A percentile compares a stretch with the other conserved stretches of the same genome.
Evolutionary conservation across 1,140 invertebrate genomes (phyloP).

Genomic region (Calephelis virginiensis): DNA sequence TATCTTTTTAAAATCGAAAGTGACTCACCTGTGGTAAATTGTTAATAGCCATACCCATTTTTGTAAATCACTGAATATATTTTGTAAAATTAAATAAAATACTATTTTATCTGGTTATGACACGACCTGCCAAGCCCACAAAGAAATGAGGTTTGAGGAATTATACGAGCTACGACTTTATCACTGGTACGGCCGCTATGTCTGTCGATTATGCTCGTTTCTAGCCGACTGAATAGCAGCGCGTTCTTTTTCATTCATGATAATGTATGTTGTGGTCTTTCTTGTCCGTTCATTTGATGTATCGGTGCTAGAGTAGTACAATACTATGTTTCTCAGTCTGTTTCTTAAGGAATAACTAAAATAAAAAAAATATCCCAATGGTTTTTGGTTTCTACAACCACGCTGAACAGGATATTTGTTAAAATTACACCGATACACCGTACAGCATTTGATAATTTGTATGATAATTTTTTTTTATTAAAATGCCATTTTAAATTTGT

Average conservation of each 20-base stretch:
- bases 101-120: conserved; percentile 40
- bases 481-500: conserved; percentile 42
- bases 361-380: neutral
- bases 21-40: conserved; percentile 65
- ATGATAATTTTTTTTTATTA: neutral
- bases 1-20: conserved; percentile 23
- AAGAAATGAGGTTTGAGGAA: conserved; percentile 58
- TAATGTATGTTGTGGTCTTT: conserved; percentile 63
- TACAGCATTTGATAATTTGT: neutral
- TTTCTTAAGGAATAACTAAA: neutral
- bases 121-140: conserved; percentile 61
- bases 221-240: conserved; percentile 39
- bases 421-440: neutral
- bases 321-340: conserved; percentile 25
- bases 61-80: conserved; percentile 39
- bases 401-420: neutral
- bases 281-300: conserved; percentile 36
- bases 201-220: conserved; percentile 50
- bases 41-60: conserved; percentile 70
- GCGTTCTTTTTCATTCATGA: conserved; percentile 71
- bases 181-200: conserved; percentile 27
- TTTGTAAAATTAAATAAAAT: conserved; percentile 37
- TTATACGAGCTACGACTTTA: conserved; percentile 10
- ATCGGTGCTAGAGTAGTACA: conserved; percentile 40
- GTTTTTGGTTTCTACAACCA: neutral